Conservation (phyloP, 2,888 invertebrate species). For the Drosophila buzzatii region DNA sequence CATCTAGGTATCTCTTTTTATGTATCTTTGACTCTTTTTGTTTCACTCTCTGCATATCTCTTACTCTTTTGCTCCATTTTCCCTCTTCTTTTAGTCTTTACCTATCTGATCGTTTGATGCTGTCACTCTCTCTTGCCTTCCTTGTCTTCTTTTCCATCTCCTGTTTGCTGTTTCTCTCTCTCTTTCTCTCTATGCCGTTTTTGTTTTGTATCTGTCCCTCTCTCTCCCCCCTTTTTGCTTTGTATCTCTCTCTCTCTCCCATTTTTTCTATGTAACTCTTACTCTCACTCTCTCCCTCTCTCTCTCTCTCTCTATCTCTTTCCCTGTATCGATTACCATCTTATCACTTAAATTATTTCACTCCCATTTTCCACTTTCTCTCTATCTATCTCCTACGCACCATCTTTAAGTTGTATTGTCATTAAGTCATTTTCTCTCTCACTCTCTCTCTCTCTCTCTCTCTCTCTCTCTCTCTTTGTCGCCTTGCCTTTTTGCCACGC, state of each 20-base stretch:
- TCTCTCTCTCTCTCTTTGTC: not conserved
- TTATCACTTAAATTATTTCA: not conserved
- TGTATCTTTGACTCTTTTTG: no score
- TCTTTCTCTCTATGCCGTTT: not conserved
- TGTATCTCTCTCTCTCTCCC: not conserved
- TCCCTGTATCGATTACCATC: not conserved
- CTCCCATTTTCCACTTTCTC: not conserved
- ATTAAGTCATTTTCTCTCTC: not conserved
- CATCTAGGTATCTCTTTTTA: no score
- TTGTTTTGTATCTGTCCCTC: no score
- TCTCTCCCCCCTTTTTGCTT: no score
- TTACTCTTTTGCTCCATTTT: no score
- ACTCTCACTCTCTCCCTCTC: no score
- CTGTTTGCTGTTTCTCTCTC: no score
- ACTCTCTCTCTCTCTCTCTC: not conserved
- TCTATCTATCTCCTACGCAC: conserved; percentile 11
- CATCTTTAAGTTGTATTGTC: conserved; percentile 35
- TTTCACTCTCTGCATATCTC: no score
- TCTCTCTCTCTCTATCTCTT: not conserved
- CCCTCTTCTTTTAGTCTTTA: not conserved
- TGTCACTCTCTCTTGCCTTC: not conserved
- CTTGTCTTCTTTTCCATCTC: not conserved
- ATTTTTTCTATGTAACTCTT: not conserved
- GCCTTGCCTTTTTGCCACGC: conserved; percentile 1
- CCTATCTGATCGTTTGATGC: not conserved